Conservation (phyloP, 2,888 invertebrate species). For the Heliconius erato region DNA sequence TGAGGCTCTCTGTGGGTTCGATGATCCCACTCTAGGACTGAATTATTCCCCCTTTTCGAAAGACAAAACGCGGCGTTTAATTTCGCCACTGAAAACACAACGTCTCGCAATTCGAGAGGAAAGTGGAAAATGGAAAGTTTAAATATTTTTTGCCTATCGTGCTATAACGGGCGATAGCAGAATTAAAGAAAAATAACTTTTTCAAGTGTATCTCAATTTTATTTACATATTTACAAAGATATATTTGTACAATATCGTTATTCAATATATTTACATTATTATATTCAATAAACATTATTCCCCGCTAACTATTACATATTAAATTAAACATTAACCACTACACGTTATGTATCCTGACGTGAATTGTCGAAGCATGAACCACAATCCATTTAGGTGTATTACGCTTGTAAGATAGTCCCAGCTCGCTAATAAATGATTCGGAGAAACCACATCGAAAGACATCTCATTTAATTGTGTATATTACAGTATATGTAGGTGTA, state of each 20-base stretch:
- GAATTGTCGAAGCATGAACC: slow-evolving; percentile 50
- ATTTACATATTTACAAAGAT: not conserved
- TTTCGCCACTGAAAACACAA: too few relatives aligned
- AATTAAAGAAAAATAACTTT: too few relatives aligned
- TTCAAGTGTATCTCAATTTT: too few relatives aligned
- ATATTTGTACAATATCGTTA: not conserved
- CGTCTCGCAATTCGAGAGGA: too few relatives aligned
- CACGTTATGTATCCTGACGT: slow-evolving; percentile 46
- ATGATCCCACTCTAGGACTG: too few relatives aligned
- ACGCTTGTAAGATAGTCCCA: slow-evolving; percentile 42
- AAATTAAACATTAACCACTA: slow-evolving; percentile 49
- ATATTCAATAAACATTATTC: slow-evolving; percentile 9
- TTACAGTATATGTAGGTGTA: not conserved
- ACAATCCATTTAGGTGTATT: slow-evolving; percentile 52
- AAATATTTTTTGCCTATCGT: too few relatives aligned
- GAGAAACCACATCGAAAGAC: slow-evolving; percentile 36
- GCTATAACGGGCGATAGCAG: too few relatives aligned
- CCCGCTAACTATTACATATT: slow-evolving; percentile 20
- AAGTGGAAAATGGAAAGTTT: too few relatives aligned
- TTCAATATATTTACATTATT: not conserved
- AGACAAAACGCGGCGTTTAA: too few relatives aligned
- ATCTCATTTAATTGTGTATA: slow-evolving; percentile 17
- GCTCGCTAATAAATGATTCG: slow-evolving; percentile 48
- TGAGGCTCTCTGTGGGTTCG: too few relatives aligned
- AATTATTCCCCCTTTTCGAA: too few relatives aligned